These are phyloP conservation scores for Drosophila ohnishii DNA, from an alignment of 1,140 invertebrate genomes.

Conservation along the genomic window DNA sequence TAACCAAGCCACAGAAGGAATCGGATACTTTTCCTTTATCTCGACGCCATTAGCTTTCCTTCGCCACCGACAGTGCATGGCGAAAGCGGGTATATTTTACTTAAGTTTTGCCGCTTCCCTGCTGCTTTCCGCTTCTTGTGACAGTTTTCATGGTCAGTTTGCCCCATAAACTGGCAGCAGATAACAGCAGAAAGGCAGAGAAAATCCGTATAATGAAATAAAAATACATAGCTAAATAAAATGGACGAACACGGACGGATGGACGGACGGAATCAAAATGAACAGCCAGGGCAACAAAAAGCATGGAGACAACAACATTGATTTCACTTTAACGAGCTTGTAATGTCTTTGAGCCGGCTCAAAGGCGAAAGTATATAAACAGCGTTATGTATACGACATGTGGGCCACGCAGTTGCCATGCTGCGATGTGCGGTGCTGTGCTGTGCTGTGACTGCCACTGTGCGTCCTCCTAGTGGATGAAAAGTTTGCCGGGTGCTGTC, in stretches of 20 bases:
- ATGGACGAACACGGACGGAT: slow-evolving; percentile 36
- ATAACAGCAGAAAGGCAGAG: slow-evolving; percentile 77
- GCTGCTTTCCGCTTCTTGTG: slow-evolving; percentile 49
- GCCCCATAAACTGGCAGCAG: slow-evolving; percentile 67
- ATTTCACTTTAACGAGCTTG: slow-evolving; percentile 81
- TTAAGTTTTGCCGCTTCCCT: slow-evolving; percentile 35
- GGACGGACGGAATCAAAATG: slow-evolving; percentile 44
- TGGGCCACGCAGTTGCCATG: slow-evolving; percentile 41
- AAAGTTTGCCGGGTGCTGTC: slow-evolving; percentile 73
- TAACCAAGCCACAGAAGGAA: slow-evolving; percentile 29
- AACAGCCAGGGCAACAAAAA: slow-evolving; percentile 33
- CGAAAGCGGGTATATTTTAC: slow-evolving; percentile 36
- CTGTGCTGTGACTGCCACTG: slow-evolving; percentile 15
- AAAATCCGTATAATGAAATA: slow-evolving; percentile 78
- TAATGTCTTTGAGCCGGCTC: slow-evolving; percentile 69
- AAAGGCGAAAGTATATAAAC: slow-evolving; percentile 76
- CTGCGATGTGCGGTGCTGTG: neutral
- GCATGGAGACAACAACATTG: slow-evolving; percentile 67
- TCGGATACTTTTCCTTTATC: slow-evolving; percentile 49
- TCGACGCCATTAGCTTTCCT: slow-evolving; percentile 38
- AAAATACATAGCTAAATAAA: slow-evolving; percentile 77
- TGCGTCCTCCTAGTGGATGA: slow-evolving; percentile 53
- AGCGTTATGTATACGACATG: slow-evolving; percentile 77
- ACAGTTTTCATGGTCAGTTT: slow-evolving; percentile 76
- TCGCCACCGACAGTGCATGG: slow-evolving; percentile 24